These are phyloP conservation scores for Pseudachorutes palmiensis DNA, from an alignment of 1,140 invertebrate genomes.

Conservation along the genomic window DNA sequence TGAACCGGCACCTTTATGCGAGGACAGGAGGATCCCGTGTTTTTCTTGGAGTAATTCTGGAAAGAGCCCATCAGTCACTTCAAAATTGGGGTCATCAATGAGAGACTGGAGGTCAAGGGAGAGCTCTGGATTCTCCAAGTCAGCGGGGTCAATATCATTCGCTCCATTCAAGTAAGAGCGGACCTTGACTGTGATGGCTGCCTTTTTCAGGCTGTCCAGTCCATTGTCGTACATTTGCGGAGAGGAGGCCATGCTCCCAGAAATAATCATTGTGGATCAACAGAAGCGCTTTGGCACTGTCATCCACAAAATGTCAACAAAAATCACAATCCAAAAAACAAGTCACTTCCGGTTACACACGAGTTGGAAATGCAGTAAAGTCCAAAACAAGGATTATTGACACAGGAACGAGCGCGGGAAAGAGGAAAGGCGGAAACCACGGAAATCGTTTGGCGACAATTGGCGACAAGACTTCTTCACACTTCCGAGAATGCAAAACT, in stretches of 20 bases:
- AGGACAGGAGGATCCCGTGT: background rate
- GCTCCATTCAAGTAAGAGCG: constrained; percentile 37
- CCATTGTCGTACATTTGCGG: constrained; percentile 41
- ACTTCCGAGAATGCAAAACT: no score
- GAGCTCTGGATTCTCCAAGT: constrained; percentile 79
- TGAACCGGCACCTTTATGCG: background rate
- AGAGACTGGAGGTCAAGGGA: constrained; percentile 77
- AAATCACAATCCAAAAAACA: no score
- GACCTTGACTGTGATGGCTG: constrained; percentile 39
- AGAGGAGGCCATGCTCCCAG: constrained; percentile 23
- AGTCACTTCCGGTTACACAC: no score
- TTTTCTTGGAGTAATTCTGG: constrained; percentile 60
- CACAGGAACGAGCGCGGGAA: no score
- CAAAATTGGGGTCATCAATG: constrained; percentile 65
- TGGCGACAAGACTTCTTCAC: no score
- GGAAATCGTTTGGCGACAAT: no score
- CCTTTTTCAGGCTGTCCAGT: constrained; percentile 40
- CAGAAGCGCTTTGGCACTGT: background rate
- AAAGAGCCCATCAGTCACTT: constrained; percentile 72
- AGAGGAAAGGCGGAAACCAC: no score
- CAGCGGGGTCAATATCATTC: constrained; percentile 60
- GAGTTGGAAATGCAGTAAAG: no score
- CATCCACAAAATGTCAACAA: no score
- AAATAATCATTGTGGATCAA: constrained; percentile 1
- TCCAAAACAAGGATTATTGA: no score